A percentile compares a stretch with the other conserved stretches of the same genome.
Evolutionary conservation across 2,113 vertebrate species (phyloP).

Genomic region (Myotis brandtii): DNA sequence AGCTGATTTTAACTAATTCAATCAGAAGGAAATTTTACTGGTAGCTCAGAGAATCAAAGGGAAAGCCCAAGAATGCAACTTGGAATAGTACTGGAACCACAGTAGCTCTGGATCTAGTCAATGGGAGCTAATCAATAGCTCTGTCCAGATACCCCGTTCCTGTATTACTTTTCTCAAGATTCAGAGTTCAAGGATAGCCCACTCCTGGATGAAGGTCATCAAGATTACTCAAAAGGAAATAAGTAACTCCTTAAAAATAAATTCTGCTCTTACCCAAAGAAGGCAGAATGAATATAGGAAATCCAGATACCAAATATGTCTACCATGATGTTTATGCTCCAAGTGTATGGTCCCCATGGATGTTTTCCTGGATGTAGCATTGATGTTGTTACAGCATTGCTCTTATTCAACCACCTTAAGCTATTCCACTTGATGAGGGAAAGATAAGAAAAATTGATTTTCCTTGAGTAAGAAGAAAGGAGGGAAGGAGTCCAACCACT

Average conservation of each 20-base stretch:
- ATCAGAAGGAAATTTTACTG: neutral
- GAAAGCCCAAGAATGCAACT: neutral
- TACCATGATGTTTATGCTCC: neutral
- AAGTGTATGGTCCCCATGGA: neutral
- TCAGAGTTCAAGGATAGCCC: neutral
- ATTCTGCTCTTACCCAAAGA: conserved; percentile 16
- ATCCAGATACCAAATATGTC: neutral
- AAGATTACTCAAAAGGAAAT: neutral
- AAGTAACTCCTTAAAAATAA: neutral
- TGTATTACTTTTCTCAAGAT: neutral
- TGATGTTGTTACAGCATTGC: neutral
- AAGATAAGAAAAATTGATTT: neutral
- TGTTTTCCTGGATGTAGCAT: neutral
- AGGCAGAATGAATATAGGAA: neutral
- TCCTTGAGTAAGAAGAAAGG: neutral
- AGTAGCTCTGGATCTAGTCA: neutral
- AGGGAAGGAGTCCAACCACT: neutral
- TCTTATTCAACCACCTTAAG: neutral
- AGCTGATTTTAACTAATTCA: neutral
- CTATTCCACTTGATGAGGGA: neutral
- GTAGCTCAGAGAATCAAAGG: neutral
- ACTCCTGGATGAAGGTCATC: neutral
- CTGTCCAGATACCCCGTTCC: neutral
- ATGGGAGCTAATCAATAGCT: neutral
- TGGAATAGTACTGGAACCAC: neutral